Conservation (phyloP, 2,888 invertebrate genomes). For the Chelonus formosanus region DNA sequence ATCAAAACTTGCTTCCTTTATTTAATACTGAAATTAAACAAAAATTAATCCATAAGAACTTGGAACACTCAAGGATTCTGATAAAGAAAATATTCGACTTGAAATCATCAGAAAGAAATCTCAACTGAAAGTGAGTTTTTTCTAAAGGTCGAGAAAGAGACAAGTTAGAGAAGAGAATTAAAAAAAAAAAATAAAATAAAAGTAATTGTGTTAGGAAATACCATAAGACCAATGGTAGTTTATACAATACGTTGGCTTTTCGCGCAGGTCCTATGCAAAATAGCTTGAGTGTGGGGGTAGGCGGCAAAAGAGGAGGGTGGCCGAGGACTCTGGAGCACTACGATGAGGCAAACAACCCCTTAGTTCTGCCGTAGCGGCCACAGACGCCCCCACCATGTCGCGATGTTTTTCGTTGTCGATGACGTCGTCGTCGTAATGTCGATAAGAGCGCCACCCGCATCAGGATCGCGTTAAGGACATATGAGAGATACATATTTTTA, state of each 20-base stretch:
- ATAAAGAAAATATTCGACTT: too few species aligned
- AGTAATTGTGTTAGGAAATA: conserved; percentile 22
- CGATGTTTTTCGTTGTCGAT: conserved; percentile 54
- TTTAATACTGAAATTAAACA: too few species aligned
- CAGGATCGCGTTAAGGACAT: too few species aligned
- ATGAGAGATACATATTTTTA: too few species aligned
- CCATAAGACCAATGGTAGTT: neutral
- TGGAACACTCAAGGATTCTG: too few species aligned
- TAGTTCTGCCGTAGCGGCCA: conserved; percentile 63
- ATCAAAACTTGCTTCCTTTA: too few species aligned
- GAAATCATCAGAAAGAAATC: too few species aligned
- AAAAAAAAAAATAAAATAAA: conserved; percentile 29
- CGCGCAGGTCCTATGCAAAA: conserved; percentile 64
- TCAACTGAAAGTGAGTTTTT: too few species aligned
- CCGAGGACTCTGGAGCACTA: conserved; percentile 54
- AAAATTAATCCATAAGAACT: too few species aligned
- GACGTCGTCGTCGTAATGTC: conserved; percentile 42
- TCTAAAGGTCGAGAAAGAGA: too few species aligned
- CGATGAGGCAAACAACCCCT: conserved; percentile 63
- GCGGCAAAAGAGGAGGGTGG: conserved; percentile 44
- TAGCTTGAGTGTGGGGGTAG: conserved; percentile 49
- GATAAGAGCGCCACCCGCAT: conserved; percentile 25
- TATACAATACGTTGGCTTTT: conserved; percentile 33
- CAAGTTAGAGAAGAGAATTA: conserved; percentile 35
- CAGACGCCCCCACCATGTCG: conserved; percentile 61